Conservation (phyloP, 2,113 vertebrate genomes). For the Epinephelus cyanopodus region DNA sequence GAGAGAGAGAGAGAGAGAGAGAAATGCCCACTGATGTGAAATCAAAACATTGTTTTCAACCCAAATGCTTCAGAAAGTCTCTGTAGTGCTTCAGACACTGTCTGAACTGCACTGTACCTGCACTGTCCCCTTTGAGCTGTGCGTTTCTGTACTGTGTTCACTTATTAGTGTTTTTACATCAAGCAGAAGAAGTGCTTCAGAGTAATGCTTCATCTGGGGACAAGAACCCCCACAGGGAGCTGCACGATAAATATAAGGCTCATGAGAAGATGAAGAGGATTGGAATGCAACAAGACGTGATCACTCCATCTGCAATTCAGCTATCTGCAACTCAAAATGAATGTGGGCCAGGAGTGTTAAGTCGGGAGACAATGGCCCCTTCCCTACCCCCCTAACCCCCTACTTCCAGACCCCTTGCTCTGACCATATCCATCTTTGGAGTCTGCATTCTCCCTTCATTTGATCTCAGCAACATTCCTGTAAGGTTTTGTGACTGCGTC, state of each 20-base stretch:
- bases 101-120: background rate
- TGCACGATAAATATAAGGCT: background rate
- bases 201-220: background rate
- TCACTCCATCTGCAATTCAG: no score
- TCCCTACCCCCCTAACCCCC: no score
- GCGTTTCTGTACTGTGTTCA: background rate
- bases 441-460: no score
- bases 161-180: background rate
- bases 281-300: no score
- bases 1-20: no score
- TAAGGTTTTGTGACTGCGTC: no score
- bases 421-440: no score
- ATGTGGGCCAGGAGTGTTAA: no score
- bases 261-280: background rate
- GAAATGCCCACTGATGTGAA: conserved; percentile 56
- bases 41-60: conserved; percentile 58
- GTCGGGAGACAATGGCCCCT: no score
- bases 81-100: conserved; percentile 1
- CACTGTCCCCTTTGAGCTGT: background rate
- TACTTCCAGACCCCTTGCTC: no score
- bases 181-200: background rate
- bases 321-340: no score
- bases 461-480: no score
- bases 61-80: background rate
- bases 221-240: background rate